Evolutionary conservation across 2,888 invertebrate species (phyloP), one percentile per base, ranked within the genome.

Genomic region (Archips xylosteana): DNA sequence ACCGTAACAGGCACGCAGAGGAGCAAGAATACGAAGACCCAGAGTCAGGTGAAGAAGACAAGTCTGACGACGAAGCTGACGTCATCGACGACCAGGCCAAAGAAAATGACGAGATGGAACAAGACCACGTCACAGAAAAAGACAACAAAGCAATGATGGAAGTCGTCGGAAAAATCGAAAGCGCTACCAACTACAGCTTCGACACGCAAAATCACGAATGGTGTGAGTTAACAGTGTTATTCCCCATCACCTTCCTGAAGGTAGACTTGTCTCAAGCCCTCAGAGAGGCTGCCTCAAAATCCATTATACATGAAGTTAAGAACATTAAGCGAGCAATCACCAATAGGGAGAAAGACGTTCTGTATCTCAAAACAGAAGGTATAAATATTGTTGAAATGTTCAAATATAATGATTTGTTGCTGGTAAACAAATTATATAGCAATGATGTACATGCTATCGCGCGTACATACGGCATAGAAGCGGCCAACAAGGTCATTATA

Each of bases 391-490:
- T 96, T 66, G 98, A 98, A 93, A 97, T 99, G 96, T 98, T 97
- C 82, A 97, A 97, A 81, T 97, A 98, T 86, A 94, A 96, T 69
- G 94, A 97, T 70, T 85, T 98, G 3, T 89, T 99, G 42, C 97
- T 99, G 88, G 89, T 99, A 64, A 97, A 97, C 81, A 96, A 95
- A 75, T 88, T 99, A 1, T 98, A 99, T 89, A 97, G 97, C 54
- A 99, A 99, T 86, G 98, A 99, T 85, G 97, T 99, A 75, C 98
- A 99, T 83, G 96, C 97, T 1, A 97, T 99, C 82, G 97, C 98
- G 0, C 95, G 96, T 74, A 97, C 97, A 0, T 99, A 99, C 84
- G 99, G 99, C 0, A 98, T 99, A 77, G 99, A 99, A 94, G 99
- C 99, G 0, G 99, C 99, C 0, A 96, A 96, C 66, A 96, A 96